Evolutionary conservation across 2,797 vertebrate genomes (phyloP), one percentile per base, ranked within the genome.

Genomic region (Tokudaia muenninki): DNA sequence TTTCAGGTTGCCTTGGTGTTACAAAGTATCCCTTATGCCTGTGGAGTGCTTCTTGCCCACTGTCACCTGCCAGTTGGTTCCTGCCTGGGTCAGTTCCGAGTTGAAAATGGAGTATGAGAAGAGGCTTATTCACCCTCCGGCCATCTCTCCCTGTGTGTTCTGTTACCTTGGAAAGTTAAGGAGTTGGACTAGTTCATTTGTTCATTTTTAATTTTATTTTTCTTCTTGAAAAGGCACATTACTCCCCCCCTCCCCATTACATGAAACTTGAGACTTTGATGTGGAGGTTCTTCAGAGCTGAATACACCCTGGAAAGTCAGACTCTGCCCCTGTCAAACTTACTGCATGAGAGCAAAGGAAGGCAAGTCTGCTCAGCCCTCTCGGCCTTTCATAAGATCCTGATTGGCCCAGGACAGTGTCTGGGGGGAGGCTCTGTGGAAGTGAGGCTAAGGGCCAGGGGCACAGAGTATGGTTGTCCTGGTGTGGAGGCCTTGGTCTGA

Each of bases 61-160:
- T 31, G 10, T 97, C 97, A 97, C 94, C 95, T 97, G 94, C 97
- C 94, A 97, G 9, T 52, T 94, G 91, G 84, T 95, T 95, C 91
- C 79, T 88, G 81, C 82, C 90, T 96, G 0, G 84, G 67, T 88
- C 80, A 93, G 94, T 80, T 96, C 61, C 55, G 90, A 83, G 88
- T 87, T 1, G 50, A 96, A 98, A 96, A 92, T 65, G 94, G 96
- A 84, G 90, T 96, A 74, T 83, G 88, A 96, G 92, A 92, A 95
- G 87, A 59, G 52, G 44, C 93, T 90, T 24, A 82, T 84, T 89
- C 9, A 2, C 52, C 91, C 89, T 72, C 84, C 79, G 78, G 41
- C 65, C 79, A 77, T 47, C 63, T 41, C 63, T 94, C 50, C 78
- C 44, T 94, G 93, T 88, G 61, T 82, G 63, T 65, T 52, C 37